Percentiles rank a stretch among this genome's conserved stretches.
Conservation (phyloP, 1,140 invertebrate genomes). For the Adelges cooleyi region DNA sequence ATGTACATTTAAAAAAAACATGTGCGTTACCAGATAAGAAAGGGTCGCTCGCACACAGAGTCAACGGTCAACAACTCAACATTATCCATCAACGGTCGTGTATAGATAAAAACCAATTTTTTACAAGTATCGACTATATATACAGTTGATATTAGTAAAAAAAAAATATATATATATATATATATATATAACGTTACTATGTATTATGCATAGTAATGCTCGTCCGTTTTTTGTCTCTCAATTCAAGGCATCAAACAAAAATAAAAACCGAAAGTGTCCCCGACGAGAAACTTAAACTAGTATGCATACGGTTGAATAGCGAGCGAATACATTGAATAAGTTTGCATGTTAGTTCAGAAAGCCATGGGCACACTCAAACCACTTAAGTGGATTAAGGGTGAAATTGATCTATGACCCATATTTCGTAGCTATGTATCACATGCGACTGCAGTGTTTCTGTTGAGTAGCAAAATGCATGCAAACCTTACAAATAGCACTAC, state of each 20-base stretch:
- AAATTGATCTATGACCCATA: background rate
- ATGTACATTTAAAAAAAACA: slow-evolving; percentile 5
- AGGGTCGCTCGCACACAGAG: background rate
- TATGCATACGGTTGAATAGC: background rate
- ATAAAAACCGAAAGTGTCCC: background rate
- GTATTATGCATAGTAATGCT: background rate
- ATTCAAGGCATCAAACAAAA: background rate
- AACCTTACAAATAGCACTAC: too few species aligned
- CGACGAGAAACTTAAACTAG: background rate
- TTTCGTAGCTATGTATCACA: too few species aligned
- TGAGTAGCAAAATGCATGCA: too few species aligned
- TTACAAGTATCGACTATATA: too few species aligned
- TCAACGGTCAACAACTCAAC: slow-evolving; percentile 20
- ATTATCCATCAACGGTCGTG: slow-evolving; percentile 4
- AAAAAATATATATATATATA: background rate
- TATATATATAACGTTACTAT: too few species aligned
- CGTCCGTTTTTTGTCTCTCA: background rate
- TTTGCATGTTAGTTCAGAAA: slow-evolving; percentile 19
- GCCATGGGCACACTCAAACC: background rate
- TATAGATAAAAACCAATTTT: background rate
- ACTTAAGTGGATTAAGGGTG: background rate
- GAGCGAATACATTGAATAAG: background rate
- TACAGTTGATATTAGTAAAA: background rate
- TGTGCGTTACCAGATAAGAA: slow-evolving; percentile 15
- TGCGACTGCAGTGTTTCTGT: too few species aligned